Percentiles rank a stretch among this genome's conserved stretches.
phyloP scores from a whole-genome alignment of 1,140 invertebrate genomes.

The Platyura marginata region DNA sequence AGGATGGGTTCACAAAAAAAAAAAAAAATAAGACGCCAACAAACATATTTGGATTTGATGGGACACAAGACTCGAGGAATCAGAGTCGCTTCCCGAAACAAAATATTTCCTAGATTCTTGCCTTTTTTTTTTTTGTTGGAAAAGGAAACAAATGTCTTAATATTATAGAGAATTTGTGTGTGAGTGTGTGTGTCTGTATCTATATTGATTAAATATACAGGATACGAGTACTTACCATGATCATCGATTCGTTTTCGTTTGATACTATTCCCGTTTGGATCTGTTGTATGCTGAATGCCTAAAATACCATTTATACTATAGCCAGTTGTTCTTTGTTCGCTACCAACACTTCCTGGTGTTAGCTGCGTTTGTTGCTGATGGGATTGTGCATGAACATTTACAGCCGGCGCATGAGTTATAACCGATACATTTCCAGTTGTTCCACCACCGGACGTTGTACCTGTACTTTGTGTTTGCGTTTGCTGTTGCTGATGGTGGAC shows the following conservation, averaged over 20 bases:
- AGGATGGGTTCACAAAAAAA: too few relatives aligned
- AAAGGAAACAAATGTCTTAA: too few relatives aligned
- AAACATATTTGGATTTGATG: too few relatives aligned
- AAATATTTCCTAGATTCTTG: too few relatives aligned
- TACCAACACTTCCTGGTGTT: constrained; percentile 9
- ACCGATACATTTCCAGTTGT: constrained; percentile 12
- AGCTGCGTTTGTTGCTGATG: constrained; percentile 17
- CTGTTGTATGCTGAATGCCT: constrained; percentile 58
- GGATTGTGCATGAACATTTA: neutral
- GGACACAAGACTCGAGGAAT: too few relatives aligned
- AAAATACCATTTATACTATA: constrained; percentile 94
- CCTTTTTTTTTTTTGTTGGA: too few relatives aligned
- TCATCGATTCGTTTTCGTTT: constrained; percentile 54
- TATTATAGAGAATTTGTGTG: too few relatives aligned
- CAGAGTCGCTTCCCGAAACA: too few relatives aligned
- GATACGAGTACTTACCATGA: constrained; percentile 39
- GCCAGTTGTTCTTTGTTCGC: constrained; percentile 35
- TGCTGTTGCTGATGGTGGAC: constrained; percentile 58
- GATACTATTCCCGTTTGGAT: constrained; percentile 47
- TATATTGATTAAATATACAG: too few relatives aligned
- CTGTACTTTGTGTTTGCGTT: constrained; percentile 18
- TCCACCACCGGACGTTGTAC: constrained; percentile 12
- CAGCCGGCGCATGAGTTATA: neutral
- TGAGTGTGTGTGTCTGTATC: too few relatives aligned
- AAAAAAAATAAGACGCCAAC: too few relatives aligned